Conservation (phyloP, 2,888 invertebrate genomes). For the Synanthedon formicaeformis region DNA sequence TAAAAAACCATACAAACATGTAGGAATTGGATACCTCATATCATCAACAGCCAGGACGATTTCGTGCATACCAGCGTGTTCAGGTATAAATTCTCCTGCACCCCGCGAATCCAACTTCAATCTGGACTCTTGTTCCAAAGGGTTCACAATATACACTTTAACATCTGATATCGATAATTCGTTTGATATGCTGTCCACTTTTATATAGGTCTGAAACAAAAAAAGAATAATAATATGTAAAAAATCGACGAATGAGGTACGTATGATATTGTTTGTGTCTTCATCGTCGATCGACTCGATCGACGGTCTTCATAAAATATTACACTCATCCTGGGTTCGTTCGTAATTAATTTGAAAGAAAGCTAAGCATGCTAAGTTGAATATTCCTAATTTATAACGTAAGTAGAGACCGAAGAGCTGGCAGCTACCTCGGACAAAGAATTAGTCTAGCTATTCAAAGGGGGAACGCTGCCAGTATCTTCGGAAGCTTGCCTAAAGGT, state of each 20-base stretch:
- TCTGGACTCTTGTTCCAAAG: slow-evolving; percentile 75
- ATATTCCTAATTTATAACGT: neutral
- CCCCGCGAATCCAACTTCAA: slow-evolving; percentile 78
- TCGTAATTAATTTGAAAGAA: too few relatives aligned
- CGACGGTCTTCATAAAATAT: too few relatives aligned
- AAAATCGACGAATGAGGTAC: neutral
- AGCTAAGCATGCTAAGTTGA: too few relatives aligned
- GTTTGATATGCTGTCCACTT: slow-evolving; percentile 77
- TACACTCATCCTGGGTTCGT: too few relatives aligned
- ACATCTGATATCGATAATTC: slow-evolving; percentile 81
- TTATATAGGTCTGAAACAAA: slow-evolving; percentile 78
- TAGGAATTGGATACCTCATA: slow-evolving; percentile 44
- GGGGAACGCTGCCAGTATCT: too few relatives aligned
- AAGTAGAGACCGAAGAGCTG: too few relatives aligned
- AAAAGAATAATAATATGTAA: neutral
- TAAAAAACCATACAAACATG: too few relatives aligned
- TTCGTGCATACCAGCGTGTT: slow-evolving; percentile 94
- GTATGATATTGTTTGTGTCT: too few relatives aligned
- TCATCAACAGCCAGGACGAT: slow-evolving; percentile 75
- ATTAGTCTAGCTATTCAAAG: too few relatives aligned
- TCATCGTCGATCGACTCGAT: too few relatives aligned
- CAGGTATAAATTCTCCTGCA: slow-evolving; percentile 86
- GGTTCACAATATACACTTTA: slow-evolving; percentile 81
- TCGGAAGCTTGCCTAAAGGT: too few relatives aligned
- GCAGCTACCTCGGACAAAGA: too few relatives aligned